Conservation (phyloP, 2,888 invertebrate species). For the Rhagonycha lutea region DNA sequence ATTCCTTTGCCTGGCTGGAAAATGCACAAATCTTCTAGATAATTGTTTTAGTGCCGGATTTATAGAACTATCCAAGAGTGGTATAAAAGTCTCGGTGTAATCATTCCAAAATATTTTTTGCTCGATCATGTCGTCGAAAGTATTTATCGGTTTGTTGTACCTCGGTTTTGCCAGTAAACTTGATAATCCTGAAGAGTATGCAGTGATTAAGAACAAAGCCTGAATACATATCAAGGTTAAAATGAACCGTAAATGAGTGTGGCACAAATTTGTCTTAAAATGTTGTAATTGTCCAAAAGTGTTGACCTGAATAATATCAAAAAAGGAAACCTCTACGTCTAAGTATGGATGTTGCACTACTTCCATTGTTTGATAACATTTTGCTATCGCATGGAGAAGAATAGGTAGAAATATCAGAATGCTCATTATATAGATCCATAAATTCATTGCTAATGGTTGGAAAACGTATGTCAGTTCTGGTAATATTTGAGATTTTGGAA, state of each 20-base stretch:
- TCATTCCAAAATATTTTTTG: constrained; percentile 33
- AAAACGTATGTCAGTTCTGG: constrained; percentile 8
- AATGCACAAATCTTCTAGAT: neutral
- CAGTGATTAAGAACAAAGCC: constrained; percentile 14
- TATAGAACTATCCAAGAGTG: constrained; percentile 16
- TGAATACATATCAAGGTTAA: constrained; percentile 4
- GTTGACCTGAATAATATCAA: neutral
- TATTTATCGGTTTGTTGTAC: constrained; percentile 10
- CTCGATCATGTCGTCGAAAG: constrained; percentile 31
- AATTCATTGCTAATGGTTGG: constrained; percentile 7
- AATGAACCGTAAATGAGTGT: neutral
- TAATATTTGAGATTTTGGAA: constrained; percentile 22
- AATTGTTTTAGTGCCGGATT: constrained; percentile 19
- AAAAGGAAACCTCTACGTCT: neutral
- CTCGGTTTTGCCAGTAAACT: constrained; percentile 20
- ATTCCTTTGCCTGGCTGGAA: neutral
- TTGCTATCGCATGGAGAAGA: neutral
- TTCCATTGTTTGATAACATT: neutral
- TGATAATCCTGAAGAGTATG: constrained; percentile 22
- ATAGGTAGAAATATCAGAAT: neutral
- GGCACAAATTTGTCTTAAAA: neutral
- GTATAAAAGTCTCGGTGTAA: too few relatives aligned
- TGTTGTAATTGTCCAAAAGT: constrained; percentile 5
- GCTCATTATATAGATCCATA: constrained; percentile 12
- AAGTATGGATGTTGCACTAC: neutral